These are phyloP conservation scores for Cyprichromis sp. DNA, from an alignment of 2,113 vertebrate species.

Conservation along the genomic window DNA sequence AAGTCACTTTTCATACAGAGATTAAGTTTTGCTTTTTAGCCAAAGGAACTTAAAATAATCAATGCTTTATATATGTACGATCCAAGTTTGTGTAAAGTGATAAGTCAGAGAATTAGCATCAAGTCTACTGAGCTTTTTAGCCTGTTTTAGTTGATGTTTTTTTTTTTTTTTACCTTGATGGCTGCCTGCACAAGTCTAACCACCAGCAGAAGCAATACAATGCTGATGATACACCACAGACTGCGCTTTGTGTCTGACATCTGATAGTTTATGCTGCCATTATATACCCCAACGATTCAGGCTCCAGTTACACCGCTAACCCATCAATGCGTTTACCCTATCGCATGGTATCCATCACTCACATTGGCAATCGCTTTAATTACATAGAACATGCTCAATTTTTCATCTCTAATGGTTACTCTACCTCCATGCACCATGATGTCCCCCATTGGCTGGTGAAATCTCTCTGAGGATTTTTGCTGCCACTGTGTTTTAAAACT, in stretches of 20 bases:
- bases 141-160: rapidly evolving
- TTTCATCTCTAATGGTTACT: not conserved
- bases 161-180: not conserved
- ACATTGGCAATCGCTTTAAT: not conserved
- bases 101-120: not conserved
- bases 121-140: not conserved
- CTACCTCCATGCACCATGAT: not conserved
- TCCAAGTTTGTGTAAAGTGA: not conserved
- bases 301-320: not conserved
- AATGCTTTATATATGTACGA: not conserved
- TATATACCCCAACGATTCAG: not conserved
- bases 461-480: not conserved
- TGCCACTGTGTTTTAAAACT: not conserved
- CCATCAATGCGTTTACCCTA: not conserved
- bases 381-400: not conserved
- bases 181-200: not conserved
- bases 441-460: not conserved
- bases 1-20: not conserved
- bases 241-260: not conserved
- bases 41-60: not conserved
- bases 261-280: not conserved
- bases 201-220: not conserved
- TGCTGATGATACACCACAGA: not conserved
- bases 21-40: not conserved
- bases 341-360: not conserved